Evolutionary conservation across 2,797 vertebrate genomes (phyloP).

Genomic region (Notoglanidium macrostoma): DNA sequence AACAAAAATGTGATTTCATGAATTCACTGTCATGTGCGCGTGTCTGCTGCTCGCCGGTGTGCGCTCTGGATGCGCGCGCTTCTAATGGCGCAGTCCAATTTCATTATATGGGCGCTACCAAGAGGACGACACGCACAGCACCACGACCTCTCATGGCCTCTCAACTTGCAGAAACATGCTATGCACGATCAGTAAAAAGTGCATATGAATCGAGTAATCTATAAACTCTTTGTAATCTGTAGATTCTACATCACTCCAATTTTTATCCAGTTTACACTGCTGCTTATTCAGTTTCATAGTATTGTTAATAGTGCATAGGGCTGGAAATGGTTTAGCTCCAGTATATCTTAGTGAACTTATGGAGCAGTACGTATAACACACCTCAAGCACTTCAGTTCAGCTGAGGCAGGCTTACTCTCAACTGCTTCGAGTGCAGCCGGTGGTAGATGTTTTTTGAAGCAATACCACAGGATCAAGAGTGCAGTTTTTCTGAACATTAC

Average conservation of each 20-base stretch:
- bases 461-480: not conserved
- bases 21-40: constrained; percentile 4
- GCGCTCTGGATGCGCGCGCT: constrained; percentile 27
- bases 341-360: not conserved
- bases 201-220: not conserved
- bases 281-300: not conserved
- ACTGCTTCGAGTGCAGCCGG: not conserved
- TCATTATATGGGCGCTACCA: constrained; percentile 40
- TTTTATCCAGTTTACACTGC: not conserved
- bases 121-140: constrained; percentile 10
- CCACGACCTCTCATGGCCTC: not conserved
- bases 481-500: not conserved
- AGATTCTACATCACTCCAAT: not conserved
- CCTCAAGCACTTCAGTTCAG: not conserved
- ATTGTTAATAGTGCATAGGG: not conserved
- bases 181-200: not conserved
- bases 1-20: not conserved
- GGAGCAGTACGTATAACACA: not conserved
- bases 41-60: constrained; percentile 2
- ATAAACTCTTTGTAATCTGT: not conserved
- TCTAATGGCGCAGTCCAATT: constrained; percentile 24
- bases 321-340: not conserved
- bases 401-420: not conserved
- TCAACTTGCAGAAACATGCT: not conserved
- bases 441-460: not conserved